Evolutionary conservation across 2,797 vertebrate species (phyloP).

Genomic region (Coregonus suidteri): DNA sequence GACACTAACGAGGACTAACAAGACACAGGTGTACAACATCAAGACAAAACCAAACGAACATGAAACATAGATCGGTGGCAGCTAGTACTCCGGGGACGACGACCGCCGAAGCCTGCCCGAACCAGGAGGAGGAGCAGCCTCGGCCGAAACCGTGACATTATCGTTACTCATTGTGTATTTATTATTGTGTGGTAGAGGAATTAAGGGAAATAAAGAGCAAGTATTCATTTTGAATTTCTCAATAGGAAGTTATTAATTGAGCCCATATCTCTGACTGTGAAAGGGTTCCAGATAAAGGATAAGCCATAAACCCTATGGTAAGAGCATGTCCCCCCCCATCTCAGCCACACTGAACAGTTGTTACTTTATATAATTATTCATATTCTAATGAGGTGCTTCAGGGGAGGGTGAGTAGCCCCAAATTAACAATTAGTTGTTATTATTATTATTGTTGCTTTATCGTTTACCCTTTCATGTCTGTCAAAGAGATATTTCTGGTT

Average conservation of each 20-base stretch:
- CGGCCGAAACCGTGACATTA: too few species aligned
- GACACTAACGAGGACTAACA: too few species aligned
- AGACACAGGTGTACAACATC: too few species aligned
- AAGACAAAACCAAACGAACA: too few species aligned
- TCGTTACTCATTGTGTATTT: background rate
- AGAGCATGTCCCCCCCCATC: background rate
- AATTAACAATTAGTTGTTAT: background rate
- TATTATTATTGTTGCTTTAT: background rate
- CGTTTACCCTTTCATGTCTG: background rate
- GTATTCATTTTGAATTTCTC: background rate
- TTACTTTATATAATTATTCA: background rate
- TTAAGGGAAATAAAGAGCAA: background rate
- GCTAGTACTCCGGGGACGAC: too few species aligned
- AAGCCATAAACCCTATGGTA: background rate
- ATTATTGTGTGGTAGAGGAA: background rate
- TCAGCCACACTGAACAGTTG: background rate
- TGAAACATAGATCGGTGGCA: too few species aligned
- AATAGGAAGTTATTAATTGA: background rate
- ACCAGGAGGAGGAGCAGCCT: too few species aligned
- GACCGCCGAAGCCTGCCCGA: too few species aligned
- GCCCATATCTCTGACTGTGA: background rate
- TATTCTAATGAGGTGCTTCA: background rate
- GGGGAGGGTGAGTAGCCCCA: background rate
- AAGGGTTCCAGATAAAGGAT: background rate
- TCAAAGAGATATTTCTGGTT: background rate